Base-by-base conservation (phyloP, 2,113 vertebrate genomes). In the Amphiprion ocellaris region DNA sequence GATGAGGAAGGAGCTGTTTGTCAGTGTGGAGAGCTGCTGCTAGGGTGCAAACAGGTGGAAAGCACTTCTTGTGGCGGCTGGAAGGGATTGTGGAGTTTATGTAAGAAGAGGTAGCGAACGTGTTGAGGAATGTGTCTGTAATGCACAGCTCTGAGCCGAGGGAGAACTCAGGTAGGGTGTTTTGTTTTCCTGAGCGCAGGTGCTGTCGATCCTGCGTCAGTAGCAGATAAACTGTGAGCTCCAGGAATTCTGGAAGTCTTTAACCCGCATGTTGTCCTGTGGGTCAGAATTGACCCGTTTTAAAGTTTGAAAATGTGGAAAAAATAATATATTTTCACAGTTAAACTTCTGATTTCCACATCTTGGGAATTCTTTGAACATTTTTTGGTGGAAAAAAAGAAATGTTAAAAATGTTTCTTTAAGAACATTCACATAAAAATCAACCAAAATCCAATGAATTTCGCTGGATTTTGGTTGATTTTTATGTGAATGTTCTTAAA, bases 1-100 rank as follows among this genome's bases (percentile, higher is more conserved):
- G 79, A 84, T 82, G 83, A 83, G 84, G 85, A 92, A 88, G 87
- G 68, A 89, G 79, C 74, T 68, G 72, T 37, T 58, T 44, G 80
- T 69, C 71, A 63, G 70, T 64, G 69, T 70, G 58, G 17, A 53
- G 8, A 55, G 28, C 26, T 69, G 65, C 52, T 58, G 53, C 44
- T 41, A 17, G 12, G 23, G 28, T 74, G 65, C 68, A 21, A 21
- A 21, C 21, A 21, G 21, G 21, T 72, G 69, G 33, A 71, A 30
- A 47, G 12, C 74, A 2, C 49, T 78, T 60, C 30, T 66, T 52
- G 49, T 53, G 15, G 69, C 5, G 59, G 54, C 60, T 66, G 11
- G 68, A 28, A 54, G 74, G 65, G 30, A 77, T 82, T 62, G 23
- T 10, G 69, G 67, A 63, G 60, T 82, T 73, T 60, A 59, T 41